Conservation (phyloP, 35 echinoderm and acorn worm species). For the Ophioderma brevispina region DNA sequence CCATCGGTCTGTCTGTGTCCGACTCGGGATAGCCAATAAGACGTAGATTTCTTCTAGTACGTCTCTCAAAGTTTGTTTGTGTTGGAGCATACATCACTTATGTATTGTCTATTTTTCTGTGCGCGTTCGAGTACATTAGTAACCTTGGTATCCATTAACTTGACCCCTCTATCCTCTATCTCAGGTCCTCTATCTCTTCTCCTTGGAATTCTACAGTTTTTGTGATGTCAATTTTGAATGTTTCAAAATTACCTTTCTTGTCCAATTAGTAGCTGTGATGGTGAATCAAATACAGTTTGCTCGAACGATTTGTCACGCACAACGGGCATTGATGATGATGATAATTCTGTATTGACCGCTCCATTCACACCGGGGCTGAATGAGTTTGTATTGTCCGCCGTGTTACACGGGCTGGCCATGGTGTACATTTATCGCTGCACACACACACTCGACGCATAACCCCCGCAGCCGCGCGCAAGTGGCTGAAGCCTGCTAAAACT, state of each 20-base stretch:
- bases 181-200: background rate
- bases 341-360: background rate
- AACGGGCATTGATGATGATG: background rate
- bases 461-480: no score
- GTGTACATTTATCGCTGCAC: no score
- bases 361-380: background rate
- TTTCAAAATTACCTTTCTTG: background rate
- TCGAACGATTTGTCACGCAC: background rate
- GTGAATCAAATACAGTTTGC: background rate
- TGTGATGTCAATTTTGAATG: background rate
- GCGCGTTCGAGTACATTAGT: background rate
- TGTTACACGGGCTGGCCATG: no score
- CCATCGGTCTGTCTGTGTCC: background rate
- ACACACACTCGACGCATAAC: no score
- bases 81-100: background rate
- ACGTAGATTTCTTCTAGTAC: background rate
- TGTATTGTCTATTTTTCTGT: background rate
- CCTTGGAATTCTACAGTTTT: no score
- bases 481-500: no score
- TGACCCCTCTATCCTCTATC: background rate
- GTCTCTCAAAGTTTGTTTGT: background rate
- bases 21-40: no score
- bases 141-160: background rate
- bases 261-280: background rate
- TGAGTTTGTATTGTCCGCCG: background rate